Conservation (phyloP, 2,797 vertebrate species). For the Artibeus lituratus region DNA sequence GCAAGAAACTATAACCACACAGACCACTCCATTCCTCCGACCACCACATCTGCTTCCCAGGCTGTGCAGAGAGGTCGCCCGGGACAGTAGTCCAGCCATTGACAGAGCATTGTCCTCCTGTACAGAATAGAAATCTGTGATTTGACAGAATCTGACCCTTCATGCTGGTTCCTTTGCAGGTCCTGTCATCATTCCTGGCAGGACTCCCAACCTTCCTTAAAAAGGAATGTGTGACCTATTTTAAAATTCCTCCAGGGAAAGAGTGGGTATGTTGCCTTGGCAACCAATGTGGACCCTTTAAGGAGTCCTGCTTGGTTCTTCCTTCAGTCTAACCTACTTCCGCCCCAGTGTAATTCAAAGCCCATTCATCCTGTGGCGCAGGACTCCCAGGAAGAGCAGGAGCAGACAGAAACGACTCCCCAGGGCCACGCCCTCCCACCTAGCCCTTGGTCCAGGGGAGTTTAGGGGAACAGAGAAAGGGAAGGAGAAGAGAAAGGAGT, state of each 20-base stretch:
- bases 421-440: background rate
- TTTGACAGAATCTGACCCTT: slow-evolving; percentile 28
- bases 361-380: background rate
- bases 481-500: background rate
- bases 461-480: background rate
- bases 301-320: slow-evolving; percentile 41
- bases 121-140: background rate
- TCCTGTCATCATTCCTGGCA: slow-evolving; percentile 8
- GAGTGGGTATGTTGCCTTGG: slow-evolving; percentile 59
- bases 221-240: slow-evolving; percentile 68
- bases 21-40: background rate
- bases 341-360: background rate
- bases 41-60: background rate
- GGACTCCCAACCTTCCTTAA: slow-evolving; percentile 37
- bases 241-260: slow-evolving; percentile 66
- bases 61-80: background rate
- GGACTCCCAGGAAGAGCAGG: background rate
- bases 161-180: background rate
- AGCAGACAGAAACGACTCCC: background rate
- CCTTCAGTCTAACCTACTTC: slow-evolving; percentile 49
- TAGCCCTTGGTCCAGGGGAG: background rate
- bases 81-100: background rate
- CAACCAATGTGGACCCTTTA: slow-evolving; percentile 15
- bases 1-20: background rate
- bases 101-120: background rate